These are phyloP conservation scores for Lagenorhynchus albirostris DNA, from an alignment of 2,113 vertebrate genomes.

Conservation along the genomic window DNA sequence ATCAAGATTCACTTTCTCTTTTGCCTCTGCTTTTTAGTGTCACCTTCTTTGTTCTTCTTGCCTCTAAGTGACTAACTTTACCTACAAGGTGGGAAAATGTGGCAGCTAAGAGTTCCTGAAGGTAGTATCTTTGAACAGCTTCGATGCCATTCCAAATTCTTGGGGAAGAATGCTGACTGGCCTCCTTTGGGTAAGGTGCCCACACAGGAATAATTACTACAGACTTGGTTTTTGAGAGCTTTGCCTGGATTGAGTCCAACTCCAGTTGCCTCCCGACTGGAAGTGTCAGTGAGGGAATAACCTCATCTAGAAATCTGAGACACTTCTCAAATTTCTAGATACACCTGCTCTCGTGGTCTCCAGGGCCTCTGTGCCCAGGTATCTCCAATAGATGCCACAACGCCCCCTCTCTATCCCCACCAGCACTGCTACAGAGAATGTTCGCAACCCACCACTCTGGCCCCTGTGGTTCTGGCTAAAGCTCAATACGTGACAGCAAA, in stretches of 20 bases:
- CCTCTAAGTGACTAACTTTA: not conserved
- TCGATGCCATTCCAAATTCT: not conserved
- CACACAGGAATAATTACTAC: not conserved
- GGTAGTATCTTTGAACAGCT: not conserved
- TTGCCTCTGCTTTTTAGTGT: not conserved
- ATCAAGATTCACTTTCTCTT: not conserved
- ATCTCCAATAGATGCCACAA: not conserved
- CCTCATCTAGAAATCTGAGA: not conserved
- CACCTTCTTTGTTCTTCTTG: not conserved
- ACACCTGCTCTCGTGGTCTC: not conserved
- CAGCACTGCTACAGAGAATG: not conserved
- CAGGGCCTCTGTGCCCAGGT: not conserved
- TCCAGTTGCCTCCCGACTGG: not conserved
- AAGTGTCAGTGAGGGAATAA: not conserved
- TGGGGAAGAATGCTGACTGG: not conserved
- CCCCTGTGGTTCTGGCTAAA: not conserved
- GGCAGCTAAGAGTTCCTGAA: not conserved
- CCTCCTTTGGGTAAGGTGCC: not conserved
- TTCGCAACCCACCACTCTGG: not conserved
- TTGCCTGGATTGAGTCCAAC: not conserved
- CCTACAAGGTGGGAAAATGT: not conserved
- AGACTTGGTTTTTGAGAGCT: not conserved
- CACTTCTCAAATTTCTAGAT: not conserved
- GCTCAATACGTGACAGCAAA: not conserved
- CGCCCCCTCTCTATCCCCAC: not conserved